Percentiles rank a stretch among this genome's conserved stretches.
These are phyloP conservation scores for Oxyruncus cristatus DNA, from an alignment of 2,113 vertebrate species.

Conservation along the genomic window DNA sequence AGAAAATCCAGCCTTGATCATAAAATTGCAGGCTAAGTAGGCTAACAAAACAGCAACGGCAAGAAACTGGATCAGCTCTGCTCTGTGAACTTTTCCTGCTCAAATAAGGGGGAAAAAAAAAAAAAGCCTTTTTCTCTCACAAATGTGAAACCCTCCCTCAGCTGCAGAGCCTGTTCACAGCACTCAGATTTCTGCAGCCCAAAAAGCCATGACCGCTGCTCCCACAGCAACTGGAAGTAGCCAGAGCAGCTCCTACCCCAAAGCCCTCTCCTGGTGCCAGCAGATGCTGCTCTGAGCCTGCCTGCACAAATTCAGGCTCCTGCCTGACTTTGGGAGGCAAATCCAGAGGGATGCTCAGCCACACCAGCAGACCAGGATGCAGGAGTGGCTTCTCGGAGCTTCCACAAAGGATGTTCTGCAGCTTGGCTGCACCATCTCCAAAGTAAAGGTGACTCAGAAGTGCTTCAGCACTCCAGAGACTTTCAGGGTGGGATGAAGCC, in stretches of 20 bases:
- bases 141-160: neutral
- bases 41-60: conserved; percentile 41
- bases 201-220: neutral
- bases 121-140: neutral
- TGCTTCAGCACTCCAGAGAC: neutral
- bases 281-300: neutral
- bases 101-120: fast-evolving
- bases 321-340: neutral
- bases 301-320: neutral
- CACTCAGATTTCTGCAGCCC: neutral
- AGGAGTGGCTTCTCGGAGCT: neutral
- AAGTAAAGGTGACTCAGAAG: neutral
- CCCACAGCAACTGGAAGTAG: neutral
- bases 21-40: conserved; percentile 42
- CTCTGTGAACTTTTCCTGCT: neutral
- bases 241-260: neutral
- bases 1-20: neutral
- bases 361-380: neutral
- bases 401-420: neutral
- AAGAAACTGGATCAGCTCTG: conserved; percentile 44
- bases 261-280: neutral
- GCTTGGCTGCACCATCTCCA: neutral
- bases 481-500: neutral
- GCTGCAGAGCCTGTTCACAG: neutral
- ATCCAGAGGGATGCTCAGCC: neutral